Evolutionary conservation across 2,797 vertebrate genomes (phyloP).

Genomic region (Micropoecilia bifurca): DNA sequence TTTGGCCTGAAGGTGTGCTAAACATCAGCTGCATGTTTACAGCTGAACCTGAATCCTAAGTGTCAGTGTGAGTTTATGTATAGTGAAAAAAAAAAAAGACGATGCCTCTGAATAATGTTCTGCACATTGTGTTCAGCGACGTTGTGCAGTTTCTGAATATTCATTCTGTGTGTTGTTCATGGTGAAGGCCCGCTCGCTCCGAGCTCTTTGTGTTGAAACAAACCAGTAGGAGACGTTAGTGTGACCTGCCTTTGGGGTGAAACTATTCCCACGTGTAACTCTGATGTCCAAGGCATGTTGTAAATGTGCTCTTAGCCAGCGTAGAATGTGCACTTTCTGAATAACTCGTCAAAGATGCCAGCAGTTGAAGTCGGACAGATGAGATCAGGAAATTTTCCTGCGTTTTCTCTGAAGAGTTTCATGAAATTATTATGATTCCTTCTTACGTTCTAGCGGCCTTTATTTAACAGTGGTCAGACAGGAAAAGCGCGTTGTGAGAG

Average conservation of each 20-base stretch:
- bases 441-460: no score
- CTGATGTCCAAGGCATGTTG: slow-evolving; percentile 75
- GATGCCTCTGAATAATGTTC: slow-evolving; percentile 73
- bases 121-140: slow-evolving; percentile 68
- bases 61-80: slow-evolving; percentile 74
- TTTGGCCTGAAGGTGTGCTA: slow-evolving; percentile 48
- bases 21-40: slow-evolving; percentile 71
- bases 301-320: slow-evolving; percentile 76
- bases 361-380: slow-evolving; percentile 65
- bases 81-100: slow-evolving; percentile 48
- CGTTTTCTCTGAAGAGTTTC: neutral
- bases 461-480: no score
- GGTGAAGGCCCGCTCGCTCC: slow-evolving; percentile 52
- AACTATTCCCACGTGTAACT: slow-evolving; percentile 63
- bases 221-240: slow-evolving; percentile 53
- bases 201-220: slow-evolving; percentile 53
- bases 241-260: slow-evolving; percentile 68
- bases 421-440: neutral
- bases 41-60: slow-evolving; percentile 59
- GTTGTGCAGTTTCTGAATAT: slow-evolving; percentile 56
- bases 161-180: slow-evolving; percentile 58
- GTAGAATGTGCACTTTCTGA: slow-evolving; percentile 82
- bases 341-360: slow-evolving; percentile 73
- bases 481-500: no score
- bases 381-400: slow-evolving; percentile 48